These are phyloP conservation scores for Caenorhabditis inopinata DNA, from an alignment of 1,140 invertebrate genomes.

Conservation along the genomic window DNA sequence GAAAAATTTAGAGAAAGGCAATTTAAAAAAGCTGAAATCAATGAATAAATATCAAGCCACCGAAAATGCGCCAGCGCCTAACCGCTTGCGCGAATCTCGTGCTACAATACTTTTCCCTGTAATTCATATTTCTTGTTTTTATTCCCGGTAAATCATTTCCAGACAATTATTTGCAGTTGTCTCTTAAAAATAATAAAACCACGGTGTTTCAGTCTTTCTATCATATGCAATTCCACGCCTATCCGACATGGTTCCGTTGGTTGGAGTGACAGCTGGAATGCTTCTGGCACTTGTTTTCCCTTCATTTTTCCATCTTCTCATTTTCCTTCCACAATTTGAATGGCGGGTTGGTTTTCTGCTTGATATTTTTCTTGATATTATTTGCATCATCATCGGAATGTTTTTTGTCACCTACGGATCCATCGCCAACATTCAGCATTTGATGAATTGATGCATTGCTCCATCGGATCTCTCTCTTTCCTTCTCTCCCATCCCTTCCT, in stretches of 20 bases:
- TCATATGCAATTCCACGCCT: conserved; percentile 59
- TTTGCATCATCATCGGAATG: conserved; percentile 54
- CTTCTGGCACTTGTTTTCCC: conserved; percentile 60
- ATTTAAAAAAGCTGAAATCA: too few species aligned
- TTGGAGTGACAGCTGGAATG: conserved; percentile 62
- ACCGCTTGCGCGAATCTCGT: too few species aligned
- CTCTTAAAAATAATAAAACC: too few species aligned
- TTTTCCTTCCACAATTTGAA: conserved; percentile 47
- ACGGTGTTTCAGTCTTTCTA: conserved; percentile 52
- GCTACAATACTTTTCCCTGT: too few species aligned
- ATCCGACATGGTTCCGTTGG: conserved; percentile 59
- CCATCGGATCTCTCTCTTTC: background rate
- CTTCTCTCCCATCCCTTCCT: background rate
- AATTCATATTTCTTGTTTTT: too few species aligned
- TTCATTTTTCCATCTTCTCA: conserved; percentile 52
- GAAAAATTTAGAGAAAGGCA: too few species aligned
- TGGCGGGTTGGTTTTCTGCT: background rate
- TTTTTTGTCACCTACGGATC: conserved; percentile 61
- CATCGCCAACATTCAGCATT: conserved; percentile 52
- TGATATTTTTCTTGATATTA: conserved; percentile 37
- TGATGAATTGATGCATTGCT: conserved; percentile 17
- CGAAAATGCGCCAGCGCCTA: too few species aligned
- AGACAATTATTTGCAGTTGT: too few species aligned
- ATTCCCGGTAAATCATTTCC: too few species aligned
- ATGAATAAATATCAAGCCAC: too few species aligned